phyloP scores from a whole-genome alignment of 2,888 invertebrate species.

The Caradrina kadenii region DNA sequence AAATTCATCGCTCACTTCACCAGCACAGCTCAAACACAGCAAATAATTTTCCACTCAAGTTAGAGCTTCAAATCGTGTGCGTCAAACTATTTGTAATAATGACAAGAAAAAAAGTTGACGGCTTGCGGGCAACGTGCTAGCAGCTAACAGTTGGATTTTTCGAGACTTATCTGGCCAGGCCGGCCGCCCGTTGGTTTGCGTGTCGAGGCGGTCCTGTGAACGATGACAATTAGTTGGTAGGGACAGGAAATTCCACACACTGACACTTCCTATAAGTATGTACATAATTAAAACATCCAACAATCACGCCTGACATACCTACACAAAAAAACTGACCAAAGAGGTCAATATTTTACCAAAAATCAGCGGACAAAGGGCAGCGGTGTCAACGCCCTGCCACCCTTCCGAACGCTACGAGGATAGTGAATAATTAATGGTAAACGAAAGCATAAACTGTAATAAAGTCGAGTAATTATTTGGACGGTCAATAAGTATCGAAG shows the following conservation, averaged over 20 bases:
- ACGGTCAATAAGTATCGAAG: constrained; percentile 3
- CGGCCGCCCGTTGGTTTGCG: too few relatives aligned
- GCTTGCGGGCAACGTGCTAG: too few relatives aligned
- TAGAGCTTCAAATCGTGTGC: too few relatives aligned
- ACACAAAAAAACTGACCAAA: constrained; percentile 4
- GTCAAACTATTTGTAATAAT: too few relatives aligned
- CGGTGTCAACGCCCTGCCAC: constrained; percentile 63
- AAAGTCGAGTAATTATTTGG: constrained; percentile 18
- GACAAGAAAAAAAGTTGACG: too few relatives aligned
- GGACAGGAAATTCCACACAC: constrained; percentile 7
- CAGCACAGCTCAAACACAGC: too few relatives aligned
- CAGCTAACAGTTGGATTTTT: too few relatives aligned
- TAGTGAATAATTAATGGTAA: constrained; percentile 58
- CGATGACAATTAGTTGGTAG: background rate
- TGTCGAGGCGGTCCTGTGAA: too few relatives aligned
- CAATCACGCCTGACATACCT: constrained; percentile 1
- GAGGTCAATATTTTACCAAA: constrained; percentile 52
- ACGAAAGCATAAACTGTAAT: constrained; percentile 52
- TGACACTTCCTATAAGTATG: background rate
- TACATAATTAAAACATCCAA: constrained; percentile 5
- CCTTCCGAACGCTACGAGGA: constrained; percentile 32
- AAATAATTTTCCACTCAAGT: too few relatives aligned
- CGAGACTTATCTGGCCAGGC: too few relatives aligned
- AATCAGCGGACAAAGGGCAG: constrained; percentile 52
- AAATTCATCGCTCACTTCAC: too few relatives aligned